Conservation (phyloP, 2,888 invertebrate species). For the Leptinotarsa tumamoca region DNA sequence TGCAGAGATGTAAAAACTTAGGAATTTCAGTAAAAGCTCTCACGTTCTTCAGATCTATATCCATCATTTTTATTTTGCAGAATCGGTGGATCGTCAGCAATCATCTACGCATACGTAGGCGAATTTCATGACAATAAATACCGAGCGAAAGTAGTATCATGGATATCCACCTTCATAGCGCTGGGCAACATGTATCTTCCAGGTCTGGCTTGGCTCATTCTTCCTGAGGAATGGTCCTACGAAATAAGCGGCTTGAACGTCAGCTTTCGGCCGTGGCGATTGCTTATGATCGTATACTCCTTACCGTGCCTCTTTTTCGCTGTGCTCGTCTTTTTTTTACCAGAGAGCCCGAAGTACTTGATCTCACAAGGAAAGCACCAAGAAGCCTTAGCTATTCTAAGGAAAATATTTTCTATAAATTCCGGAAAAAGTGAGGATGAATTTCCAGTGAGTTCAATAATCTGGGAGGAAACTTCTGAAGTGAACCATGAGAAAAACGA, state of each 20-base stretch:
- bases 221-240: conserved; percentile 62
- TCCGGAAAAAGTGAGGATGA: conserved; percentile 57
- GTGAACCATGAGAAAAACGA: conserved; percentile 45
- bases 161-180: conserved; percentile 64
- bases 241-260: conserved; percentile 67
- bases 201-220: conserved; percentile 63
- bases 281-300: conserved; percentile 60
- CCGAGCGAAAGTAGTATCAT: conserved; percentile 66
- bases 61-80: conserved; percentile 48
- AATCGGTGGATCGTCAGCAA: conserved; percentile 67
- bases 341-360: conserved; percentile 66
- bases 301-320: conserved; percentile 61
- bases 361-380: conserved; percentile 58
- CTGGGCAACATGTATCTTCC: conserved; percentile 63
- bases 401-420: conserved; percentile 61
- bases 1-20: no score
- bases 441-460: conserved; percentile 59
- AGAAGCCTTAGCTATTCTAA: conserved; percentile 60
- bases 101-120: conserved; percentile 69
- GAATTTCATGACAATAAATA: conserved; percentile 68
- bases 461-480: conserved; percentile 56
- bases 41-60: background rate
- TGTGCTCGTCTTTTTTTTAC: conserved; percentile 56
- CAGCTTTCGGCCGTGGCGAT: conserved; percentile 61
- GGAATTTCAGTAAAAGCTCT: background rate